These are phyloP conservation scores for Hoplostethus atlanticus DNA, from an alignment of 2,797 vertebrate genomes.

Conservation along the genomic window DNA sequence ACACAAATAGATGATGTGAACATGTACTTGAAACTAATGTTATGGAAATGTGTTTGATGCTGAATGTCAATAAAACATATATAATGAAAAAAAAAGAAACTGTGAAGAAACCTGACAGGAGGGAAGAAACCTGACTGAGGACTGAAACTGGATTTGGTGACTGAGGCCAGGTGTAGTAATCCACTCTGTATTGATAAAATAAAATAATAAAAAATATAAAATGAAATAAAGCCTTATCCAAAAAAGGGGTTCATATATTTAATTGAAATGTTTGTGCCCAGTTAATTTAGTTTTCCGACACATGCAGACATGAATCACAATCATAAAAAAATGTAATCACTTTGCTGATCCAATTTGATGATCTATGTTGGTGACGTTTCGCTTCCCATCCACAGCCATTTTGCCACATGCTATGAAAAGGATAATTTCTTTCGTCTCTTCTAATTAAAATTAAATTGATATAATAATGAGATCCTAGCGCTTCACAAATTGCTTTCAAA, in stretches of 20 bases:
- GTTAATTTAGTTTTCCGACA: conserved; percentile 50
- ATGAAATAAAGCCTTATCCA: background rate
- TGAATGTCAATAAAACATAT: too few relatives aligned
- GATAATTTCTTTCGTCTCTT: conserved; percentile 76
- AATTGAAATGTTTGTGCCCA: background rate
- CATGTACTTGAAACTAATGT: too few relatives aligned
- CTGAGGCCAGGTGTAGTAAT: background rate
- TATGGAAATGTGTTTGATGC: too few relatives aligned
- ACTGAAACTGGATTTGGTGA: too few relatives aligned
- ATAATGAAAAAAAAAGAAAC: background rate
- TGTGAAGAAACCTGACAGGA: background rate
- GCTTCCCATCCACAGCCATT: conserved; percentile 57
- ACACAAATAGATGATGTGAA: too few relatives aligned
- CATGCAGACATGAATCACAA: conserved; percentile 34
- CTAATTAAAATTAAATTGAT: conserved; percentile 80
- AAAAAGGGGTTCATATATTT: conserved; percentile 15
- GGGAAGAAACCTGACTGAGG: background rate
- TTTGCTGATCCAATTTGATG: conserved; percentile 58
- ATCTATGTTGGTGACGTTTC: conserved; percentile 54
- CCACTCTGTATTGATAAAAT: background rate
- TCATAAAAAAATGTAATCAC: conserved; percentile 27
- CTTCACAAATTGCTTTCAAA: conserved; percentile 75
- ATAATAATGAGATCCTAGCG: conserved; percentile 76
- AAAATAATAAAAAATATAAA: too few relatives aligned
- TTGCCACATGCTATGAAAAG: conserved; percentile 68